Conservation (phyloP, 2,113 vertebrate species). For the Daboia siamensis region DNA sequence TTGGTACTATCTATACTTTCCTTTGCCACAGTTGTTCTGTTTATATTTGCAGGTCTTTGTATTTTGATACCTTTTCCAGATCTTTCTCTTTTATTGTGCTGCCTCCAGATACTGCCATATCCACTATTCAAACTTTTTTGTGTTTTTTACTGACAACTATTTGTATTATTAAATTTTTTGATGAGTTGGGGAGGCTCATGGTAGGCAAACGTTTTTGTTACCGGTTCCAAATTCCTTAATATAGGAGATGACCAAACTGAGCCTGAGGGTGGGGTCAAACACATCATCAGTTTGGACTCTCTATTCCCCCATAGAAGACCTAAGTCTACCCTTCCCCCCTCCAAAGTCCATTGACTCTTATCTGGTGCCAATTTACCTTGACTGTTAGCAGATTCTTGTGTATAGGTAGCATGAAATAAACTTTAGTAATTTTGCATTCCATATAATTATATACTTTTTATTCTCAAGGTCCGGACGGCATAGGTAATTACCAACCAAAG, state of each 20-base stretch:
- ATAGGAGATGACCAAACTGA: neutral
- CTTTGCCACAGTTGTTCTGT: neutral
- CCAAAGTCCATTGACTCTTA: neutral
- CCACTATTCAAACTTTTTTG: neutral
- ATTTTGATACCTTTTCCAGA: neutral
- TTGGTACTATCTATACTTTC: neutral
- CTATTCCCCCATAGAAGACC: neutral
- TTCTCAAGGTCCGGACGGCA: constrained; percentile 72
- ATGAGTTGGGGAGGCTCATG: neutral
- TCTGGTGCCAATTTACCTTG: neutral
- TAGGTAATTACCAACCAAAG: constrained; percentile 68
- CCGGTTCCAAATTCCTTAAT: neutral
- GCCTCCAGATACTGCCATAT: neutral
- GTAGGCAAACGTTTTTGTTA: neutral
- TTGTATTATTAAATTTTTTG: neutral
- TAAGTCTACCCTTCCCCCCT: neutral
- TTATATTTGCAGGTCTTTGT: neutral
- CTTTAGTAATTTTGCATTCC: neutral
- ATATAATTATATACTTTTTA: constrained; percentile 4
- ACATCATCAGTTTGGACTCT: neutral
- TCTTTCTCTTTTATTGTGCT: neutral
- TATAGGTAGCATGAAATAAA: neutral
- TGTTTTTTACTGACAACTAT: neutral
- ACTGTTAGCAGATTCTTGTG: neutral
- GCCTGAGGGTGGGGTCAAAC: neutral